Evolutionary conservation across 1,140 invertebrate species (phyloP).

Genomic region (Zaprionus ornatus): DNA sequence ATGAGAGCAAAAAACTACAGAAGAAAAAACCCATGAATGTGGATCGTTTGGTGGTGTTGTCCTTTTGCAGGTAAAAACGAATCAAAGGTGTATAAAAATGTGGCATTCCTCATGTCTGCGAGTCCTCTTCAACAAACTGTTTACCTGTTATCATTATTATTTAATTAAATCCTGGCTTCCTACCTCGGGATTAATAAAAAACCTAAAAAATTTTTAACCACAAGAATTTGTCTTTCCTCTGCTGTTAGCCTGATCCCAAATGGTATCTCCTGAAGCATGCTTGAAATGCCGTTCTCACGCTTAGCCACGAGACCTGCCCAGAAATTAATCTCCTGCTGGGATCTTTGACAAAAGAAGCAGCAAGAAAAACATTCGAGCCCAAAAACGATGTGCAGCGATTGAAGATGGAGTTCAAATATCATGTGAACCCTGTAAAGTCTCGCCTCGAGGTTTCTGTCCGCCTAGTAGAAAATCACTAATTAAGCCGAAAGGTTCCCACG

Average conservation of each 20-base stretch:
- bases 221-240: background rate
- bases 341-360: constrained; percentile 19
- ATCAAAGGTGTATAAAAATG: background rate
- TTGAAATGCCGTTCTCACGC: constrained; percentile 40
- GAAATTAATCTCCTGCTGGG: constrained; percentile 26
- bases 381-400: constrained; percentile 22
- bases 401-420: constrained; percentile 33
- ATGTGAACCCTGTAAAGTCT: constrained; percentile 10
- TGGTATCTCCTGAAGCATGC: constrained; percentile 18
- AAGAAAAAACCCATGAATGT: constrained; percentile 24
- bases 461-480: constrained; percentile 54
- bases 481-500: constrained; percentile 43
- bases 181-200: background rate
- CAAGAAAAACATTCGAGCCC: constrained; percentile 28
- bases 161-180: constrained; percentile 29
- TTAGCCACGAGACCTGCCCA: background rate
- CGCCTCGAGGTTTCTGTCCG: constrained; percentile 1
- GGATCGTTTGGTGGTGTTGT: constrained; percentile 46
- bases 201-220: background rate
- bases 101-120: background rate
- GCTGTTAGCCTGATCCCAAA: constrained; percentile 29
- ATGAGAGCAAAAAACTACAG: background rate
- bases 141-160: constrained; percentile 54
- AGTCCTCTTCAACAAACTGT: constrained; percentile 35
- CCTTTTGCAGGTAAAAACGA: constrained; percentile 10